Evolutionary conservation across 1,140 invertebrate genomes (phyloP).

Genomic region (Drosophila simulans): DNA sequence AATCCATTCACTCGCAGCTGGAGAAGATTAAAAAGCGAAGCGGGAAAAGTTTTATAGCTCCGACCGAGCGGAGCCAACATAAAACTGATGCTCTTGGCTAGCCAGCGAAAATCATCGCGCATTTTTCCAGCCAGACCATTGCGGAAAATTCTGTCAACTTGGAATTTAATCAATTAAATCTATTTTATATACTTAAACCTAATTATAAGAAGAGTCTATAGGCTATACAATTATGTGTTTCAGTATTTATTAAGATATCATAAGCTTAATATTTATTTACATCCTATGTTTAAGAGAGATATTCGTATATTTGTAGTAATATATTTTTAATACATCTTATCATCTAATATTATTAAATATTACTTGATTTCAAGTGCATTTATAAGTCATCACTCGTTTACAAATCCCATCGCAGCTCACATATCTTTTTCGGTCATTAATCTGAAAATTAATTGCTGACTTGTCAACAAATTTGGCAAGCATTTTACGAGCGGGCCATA

Average conservation of each 20-base stretch:
- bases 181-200: neutral
- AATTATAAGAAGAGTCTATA: neutral
- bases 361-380: slow-evolving; percentile 14
- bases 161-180: neutral
- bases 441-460: slow-evolving; percentile 63
- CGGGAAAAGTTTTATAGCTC: slow-evolving; percentile 11
- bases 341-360: too few species aligned
- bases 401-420: neutral
- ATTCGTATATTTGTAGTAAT: too few species aligned
- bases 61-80: slow-evolving; percentile 8
- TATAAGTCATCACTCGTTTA: slow-evolving; percentile 18
- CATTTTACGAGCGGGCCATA: slow-evolving; percentile 66
- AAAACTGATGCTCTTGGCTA: slow-evolving; percentile 21
- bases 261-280: too few species aligned
- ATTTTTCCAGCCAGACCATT: slow-evolving; percentile 23
- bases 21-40: slow-evolving; percentile 51
- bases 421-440: slow-evolving; percentile 11
- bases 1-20: slow-evolving; percentile 22
- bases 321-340: neutral
- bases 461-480: slow-evolving; percentile 63
- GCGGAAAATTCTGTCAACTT: slow-evolving; percentile 1
- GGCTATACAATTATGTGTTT: too few species aligned
- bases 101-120: slow-evolving; percentile 16
- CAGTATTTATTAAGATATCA: too few species aligned
- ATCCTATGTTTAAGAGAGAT: too few species aligned